Percentiles rank a stretch among this genome's conserved stretches.
Conservation (phyloP, 2,888 invertebrate species). For the Synergus japonicus region DNA sequence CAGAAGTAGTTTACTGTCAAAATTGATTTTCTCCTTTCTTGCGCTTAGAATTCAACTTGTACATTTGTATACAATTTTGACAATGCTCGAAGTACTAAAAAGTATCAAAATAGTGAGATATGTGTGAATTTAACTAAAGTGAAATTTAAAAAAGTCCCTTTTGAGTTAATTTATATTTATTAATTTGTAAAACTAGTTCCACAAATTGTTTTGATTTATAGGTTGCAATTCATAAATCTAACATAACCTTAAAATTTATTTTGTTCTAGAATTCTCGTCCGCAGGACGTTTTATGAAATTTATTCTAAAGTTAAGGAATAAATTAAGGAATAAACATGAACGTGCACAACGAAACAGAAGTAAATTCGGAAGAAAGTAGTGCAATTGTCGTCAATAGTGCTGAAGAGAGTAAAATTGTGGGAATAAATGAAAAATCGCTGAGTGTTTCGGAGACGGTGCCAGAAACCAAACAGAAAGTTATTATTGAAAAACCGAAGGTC, state of each 20-base stretch:
- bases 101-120: not conserved
- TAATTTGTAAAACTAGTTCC: not conserved
- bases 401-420: not conserved
- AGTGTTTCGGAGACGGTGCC: not conserved
- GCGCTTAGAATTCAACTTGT: not conserved
- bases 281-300: not conserved
- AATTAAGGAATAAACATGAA: not conserved
- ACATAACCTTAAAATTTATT: not conserved
- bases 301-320: not conserved
- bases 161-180: not conserved
- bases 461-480: not conserved
- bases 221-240: too few relatives aligned
- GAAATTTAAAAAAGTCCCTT: not conserved
- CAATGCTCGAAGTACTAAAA: not conserved
- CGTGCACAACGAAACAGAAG: not conserved
- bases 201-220: not conserved
- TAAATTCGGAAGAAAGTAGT: not conserved
- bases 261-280: not conserved
- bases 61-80: constrained; percentile 1
- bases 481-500: constrained; percentile 47
- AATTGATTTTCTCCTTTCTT: not conserved
- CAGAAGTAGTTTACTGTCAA: not conserved
- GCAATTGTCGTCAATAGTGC: not conserved
- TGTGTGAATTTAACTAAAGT: not conserved
- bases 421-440: not conserved